Base-by-base conservation (phyloP, 2,113 vertebrate species). In the Gopherus flavomarginatus region DNA sequence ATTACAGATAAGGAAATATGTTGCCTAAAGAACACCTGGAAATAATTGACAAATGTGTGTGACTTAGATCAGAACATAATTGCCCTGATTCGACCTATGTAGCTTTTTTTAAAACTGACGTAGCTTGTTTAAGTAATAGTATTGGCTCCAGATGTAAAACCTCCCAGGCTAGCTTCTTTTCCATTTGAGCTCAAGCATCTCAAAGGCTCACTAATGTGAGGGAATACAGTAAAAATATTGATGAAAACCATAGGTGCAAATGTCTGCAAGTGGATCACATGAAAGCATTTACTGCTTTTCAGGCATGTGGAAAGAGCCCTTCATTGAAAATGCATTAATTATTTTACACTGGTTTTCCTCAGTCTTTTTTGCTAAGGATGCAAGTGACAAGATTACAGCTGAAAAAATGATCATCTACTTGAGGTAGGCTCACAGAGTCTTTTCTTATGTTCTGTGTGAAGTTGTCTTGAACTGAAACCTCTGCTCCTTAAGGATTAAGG, bases 401-500 rank as follows among this genome's bases (percentile, higher is more conserved):
- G 97, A 97, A 98, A 97, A 98, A 98, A 98, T 97, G 90, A 98
- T 98, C 98, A 97, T 97, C 96, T 97, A 96, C 97, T 97, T 96
- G 98, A 98, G 98, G 96, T 92, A 97, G 98, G 98, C 97, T 98
- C 98, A 96, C 94, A 95, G 95, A 97, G 97, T 97, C 95, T 98
- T 98, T 98, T 98, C 97, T 98, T 97, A 93, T 97, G 97, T 98
- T 98, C 97, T 96, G 94, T 98, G 98, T 98, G 98, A 98, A 98
- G 98, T 97, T 98, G 98, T 98, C 98, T 98, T 98, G 97, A 98
- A 98, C 97, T 94, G 97, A 98, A 98, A 98, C 97, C 98, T 98
- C 97, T 98, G 98, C 98, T 98, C 98, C 98, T 98, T 94, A 95
- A 98, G 98, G 99, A 99, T 99, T 99, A 98, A 98, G 98, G 98